Conservation (phyloP, 2,888 invertebrate species). For the Gasteruption jaculator region DNA sequence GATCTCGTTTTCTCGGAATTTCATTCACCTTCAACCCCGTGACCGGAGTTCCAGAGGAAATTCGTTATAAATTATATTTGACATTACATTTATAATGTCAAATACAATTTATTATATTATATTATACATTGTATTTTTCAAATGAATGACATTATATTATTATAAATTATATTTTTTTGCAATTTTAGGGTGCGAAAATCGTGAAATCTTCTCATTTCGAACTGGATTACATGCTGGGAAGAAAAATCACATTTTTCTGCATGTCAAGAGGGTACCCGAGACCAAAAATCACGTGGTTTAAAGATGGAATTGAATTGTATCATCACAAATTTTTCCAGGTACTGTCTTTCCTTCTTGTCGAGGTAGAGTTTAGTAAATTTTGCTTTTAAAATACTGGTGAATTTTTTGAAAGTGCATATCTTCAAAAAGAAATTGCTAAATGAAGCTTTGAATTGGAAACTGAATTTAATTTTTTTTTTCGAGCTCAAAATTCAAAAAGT, state of each 20-base stretch:
- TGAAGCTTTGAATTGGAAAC: too few species aligned
- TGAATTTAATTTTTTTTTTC: too few species aligned
- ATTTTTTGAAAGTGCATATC: constrained; percentile 2
- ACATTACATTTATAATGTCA: too few species aligned
- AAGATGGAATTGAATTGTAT: constrained; percentile 72
- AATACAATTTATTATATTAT: neutral
- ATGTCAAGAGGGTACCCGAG: constrained; percentile 68
- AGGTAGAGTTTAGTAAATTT: too few species aligned
- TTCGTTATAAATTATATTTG: too few species aligned
- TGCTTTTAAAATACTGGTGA: constrained; percentile 7
- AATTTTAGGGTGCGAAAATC: constrained; percentile 64
- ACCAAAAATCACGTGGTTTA: constrained; percentile 74
- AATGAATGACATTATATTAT: neutral
- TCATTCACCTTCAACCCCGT: too few species aligned
- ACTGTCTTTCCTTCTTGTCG: too few species aligned
- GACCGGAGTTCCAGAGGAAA: too few species aligned
- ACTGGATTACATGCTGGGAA: constrained; percentile 68
- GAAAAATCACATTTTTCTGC: constrained; percentile 73
- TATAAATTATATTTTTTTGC: constrained; percentile 8
- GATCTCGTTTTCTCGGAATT: too few species aligned
- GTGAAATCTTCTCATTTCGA: constrained; percentile 69
- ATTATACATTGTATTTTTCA: neutral
- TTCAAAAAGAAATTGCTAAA: too few species aligned
- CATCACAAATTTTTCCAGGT: constrained; percentile 68
- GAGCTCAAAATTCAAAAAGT: too few species aligned